Percentiles rank a stretch among this genome's conserved stretches.
Evolutionary conservation across 2,888 invertebrate species (phyloP).

Genomic region (Lacanobia oleracea): DNA sequence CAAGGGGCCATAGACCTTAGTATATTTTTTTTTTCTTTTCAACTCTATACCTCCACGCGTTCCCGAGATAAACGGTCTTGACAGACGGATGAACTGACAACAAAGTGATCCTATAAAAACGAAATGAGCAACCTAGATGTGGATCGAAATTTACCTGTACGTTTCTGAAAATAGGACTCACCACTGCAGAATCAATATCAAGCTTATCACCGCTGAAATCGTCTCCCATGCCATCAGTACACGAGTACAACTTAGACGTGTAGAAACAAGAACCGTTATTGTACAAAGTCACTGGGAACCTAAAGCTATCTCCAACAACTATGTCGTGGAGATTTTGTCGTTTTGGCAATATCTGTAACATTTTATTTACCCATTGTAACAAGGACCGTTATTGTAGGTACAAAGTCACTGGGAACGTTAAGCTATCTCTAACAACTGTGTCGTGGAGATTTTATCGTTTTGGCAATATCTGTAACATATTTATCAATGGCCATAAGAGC

Average conservation of each 20-base stretch:
- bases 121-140: not conserved
- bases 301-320: slow-evolving; percentile 77
- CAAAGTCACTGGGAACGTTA: no score
- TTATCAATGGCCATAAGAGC: no score
- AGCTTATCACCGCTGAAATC: slow-evolving; percentile 80
- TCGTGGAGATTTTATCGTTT: slow-evolving; percentile 80
- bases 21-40: no score
- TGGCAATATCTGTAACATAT: slow-evolving; percentile 79
- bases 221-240: slow-evolving; percentile 82
- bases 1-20: no score
- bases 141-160: not conserved
- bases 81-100: no score
- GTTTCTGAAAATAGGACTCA: slow-evolving; percentile 66
- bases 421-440: no score
- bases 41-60: no score
- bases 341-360: slow-evolving; percentile 81
- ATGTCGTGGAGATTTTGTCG: slow-evolving; percentile 82
- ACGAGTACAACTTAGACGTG: slow-evolving; percentile 81
- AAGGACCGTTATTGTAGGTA: no score
- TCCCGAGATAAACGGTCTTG: no score
- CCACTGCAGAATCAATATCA: slow-evolving; percentile 80
- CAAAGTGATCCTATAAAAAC: no score
- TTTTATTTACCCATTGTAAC: not conserved
- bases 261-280: slow-evolving; percentile 83
- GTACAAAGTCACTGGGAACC: slow-evolving; percentile 78